Percentiles rank a stretch among this genome's conserved stretches.
Evolutionary conservation across 2,888 invertebrate genomes (phyloP).

Genomic region (Caenorhabditis zanzibari): DNA sequence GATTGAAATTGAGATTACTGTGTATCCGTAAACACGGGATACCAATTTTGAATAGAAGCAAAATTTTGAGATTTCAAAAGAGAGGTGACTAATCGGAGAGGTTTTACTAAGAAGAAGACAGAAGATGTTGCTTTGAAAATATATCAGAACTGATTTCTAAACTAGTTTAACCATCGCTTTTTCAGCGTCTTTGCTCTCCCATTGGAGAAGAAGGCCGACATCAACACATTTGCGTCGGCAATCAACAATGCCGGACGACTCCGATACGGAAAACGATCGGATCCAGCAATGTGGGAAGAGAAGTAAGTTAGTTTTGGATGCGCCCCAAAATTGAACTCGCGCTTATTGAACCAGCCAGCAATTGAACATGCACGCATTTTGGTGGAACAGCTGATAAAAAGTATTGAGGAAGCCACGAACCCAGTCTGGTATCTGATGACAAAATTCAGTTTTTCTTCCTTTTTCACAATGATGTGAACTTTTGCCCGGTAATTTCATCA

Average conservation of each 20-base stretch:
- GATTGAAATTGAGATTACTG: not conserved
- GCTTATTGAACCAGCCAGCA: no score
- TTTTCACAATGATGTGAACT: not conserved
- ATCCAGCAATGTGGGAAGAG: conserved; percentile 43
- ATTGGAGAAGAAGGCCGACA: conserved; percentile 72
- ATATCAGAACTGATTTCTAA: no score
- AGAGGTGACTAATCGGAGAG: no score
- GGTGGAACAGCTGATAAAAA: no score
- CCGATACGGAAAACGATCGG: conserved; percentile 77
- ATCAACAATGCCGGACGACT: conserved; percentile 76
- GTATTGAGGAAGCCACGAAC: no score
- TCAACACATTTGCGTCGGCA: conserved; percentile 72
- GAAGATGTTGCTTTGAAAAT: no score
- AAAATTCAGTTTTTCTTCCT: conserved; percentile 2
- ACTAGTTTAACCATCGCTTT: not conserved
- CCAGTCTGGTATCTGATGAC: no score
- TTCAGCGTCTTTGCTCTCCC: conserved; percentile 59
- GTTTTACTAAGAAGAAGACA: not conserved
- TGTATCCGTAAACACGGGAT: no score
- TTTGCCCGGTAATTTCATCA: conserved; percentile 17
- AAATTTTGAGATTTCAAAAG: no score
- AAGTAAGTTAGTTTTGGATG: conserved; percentile 31
- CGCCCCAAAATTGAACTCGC: no score
- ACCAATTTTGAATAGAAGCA: no score
- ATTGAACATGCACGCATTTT: no score